Evolutionary conservation across 2,113 vertebrate genomes (phyloP), one percentile per base, ranked within the genome.

Genomic region (Bothrops jararaca): DNA sequence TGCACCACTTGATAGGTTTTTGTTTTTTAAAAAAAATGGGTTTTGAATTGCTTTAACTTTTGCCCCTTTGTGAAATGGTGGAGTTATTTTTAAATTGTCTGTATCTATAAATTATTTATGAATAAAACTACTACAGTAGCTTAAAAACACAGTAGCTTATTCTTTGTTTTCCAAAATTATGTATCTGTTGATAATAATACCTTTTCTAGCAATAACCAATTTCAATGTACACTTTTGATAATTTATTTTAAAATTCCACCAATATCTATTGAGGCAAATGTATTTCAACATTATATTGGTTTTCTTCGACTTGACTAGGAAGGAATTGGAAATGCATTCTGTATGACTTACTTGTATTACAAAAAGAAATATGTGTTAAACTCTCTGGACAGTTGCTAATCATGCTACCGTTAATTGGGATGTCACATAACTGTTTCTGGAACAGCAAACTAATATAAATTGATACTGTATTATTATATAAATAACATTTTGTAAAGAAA

Each of bases 401-500:
- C 86, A 92, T 92, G 8, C 24, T 88, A 92, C 90, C 94, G 93
- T 88, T 93, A 45, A 93, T 86, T 85, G 87, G 13, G 89, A 29
- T 48, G 91, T 80, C 69, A 52, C 45, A 48, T 89, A 39, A 86
- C n/a, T 91, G 69, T n/a, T 4, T 86, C 7, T 1, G 48, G 34
- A 26, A 12, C 15, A 45, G 90, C 92, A 93, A 94, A 94, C 93
- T 64, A 92, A 93, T 93, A 90, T 50, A n/a, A 90, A 15, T 56
- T 92, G 53, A 93, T 94, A 42, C n/a, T 94, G 92, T 60, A 88
- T 74, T 90, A 11, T 85, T 86, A 91, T 85, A n/a, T 94, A 93
- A 95, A 95, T 90, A 92, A 85, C 0, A 0, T 95, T 96, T 96
- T 94, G 92, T 45, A 52, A 91, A 54, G 69, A 95, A 90, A 88